Base-by-base conservation (phyloP, 2,113 vertebrate genomes). In the Lamprotornis superbus region DNA sequence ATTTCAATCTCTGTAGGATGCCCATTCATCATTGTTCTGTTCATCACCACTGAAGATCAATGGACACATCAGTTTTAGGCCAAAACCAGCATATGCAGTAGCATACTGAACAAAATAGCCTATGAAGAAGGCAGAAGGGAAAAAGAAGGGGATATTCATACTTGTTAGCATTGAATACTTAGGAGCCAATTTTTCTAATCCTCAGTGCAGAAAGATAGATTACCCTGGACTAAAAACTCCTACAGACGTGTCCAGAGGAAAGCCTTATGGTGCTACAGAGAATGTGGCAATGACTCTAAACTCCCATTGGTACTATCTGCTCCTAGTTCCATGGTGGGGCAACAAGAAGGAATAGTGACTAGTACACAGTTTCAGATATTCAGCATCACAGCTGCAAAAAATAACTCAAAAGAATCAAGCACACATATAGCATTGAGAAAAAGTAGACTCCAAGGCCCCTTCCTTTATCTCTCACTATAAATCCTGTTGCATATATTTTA, bases 401-500 rank as follows among this genome's bases (percentile, higher is more conserved):
- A 57, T 24, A 52, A 80, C n/a, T n/a, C 44, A 53, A 89, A 47
- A 57, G 3, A 68, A 57, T 44, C 87, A 71, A 80, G 15, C 40
- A 70, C 28, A 91, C 59, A 82, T 56, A 64, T 1, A 88, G 14
- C 46, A 83, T 80, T 89, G 86, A 95, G 83, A 65, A 68, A 94
- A 89, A 94, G 76, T 57, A 95, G 81, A 93, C 56, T 56, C 33
- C 18, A 95, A 96, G 93, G 64, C 56, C 87, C 59, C 68, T 96
- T 91, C 53, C 49, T 95, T 90, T 95, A 94, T 86, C 42, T 95
- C 61, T 90, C 7, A 0, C 78, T 94, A 59, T 93, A 96, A 91
- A 97, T 96, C 87, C 85, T 85, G 44, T 73, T 89, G 53, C 61
- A 55, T 77, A 37, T 90, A 93, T 93, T 91, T 91, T 92, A 63